A percentile compares a stretch with the other conserved stretches of the same genome.
Evolutionary conservation across 30 jellyfish, hydroid and myxozoan species (phyloP).

Genomic region (Chrysaora quinquecirrha): DNA sequence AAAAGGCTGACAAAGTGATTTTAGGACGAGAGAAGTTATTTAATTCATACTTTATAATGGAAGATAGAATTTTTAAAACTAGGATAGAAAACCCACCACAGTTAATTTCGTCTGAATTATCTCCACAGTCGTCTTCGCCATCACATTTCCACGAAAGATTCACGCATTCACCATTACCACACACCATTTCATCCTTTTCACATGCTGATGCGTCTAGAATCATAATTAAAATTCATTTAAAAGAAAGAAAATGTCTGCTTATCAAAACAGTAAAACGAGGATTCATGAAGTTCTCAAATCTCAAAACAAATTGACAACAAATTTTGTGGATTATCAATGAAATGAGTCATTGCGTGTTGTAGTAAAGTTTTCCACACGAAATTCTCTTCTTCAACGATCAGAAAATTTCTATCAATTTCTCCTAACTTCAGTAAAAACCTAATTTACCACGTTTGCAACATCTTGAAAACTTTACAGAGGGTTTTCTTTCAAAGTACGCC

Average conservation of each 20-base stretch:
- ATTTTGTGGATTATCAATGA: neutral
- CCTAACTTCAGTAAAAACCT: too few relatives aligned
- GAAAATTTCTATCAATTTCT: too few relatives aligned
- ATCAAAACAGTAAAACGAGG: neutral
- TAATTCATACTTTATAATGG: too few relatives aligned
- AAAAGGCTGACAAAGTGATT: too few relatives aligned
- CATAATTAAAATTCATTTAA: neutral
- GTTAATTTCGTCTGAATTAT: constrained; percentile 71
- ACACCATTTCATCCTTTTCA: constrained; percentile 38
- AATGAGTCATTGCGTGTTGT: neutral
- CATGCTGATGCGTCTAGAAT: constrained; percentile 41
- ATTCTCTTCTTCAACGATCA: neutral
- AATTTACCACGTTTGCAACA: too few relatives aligned
- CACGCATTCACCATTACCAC: constrained; percentile 66
- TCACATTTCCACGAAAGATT: constrained; percentile 81
- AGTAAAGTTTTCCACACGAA: neutral
- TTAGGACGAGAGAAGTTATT: too few relatives aligned
- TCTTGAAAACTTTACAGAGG: too few relatives aligned
- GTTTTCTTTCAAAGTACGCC: too few relatives aligned
- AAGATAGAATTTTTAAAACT: too few relatives aligned
- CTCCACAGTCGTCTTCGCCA: constrained; percentile 87
- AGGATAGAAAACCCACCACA: constrained; percentile 64
- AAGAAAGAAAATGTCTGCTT: neutral
- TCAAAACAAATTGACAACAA: neutral
- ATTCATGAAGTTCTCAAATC: neutral